Conservation (phyloP, 1,140 invertebrate genomes). For the Bathynomus jamesi region DNA sequence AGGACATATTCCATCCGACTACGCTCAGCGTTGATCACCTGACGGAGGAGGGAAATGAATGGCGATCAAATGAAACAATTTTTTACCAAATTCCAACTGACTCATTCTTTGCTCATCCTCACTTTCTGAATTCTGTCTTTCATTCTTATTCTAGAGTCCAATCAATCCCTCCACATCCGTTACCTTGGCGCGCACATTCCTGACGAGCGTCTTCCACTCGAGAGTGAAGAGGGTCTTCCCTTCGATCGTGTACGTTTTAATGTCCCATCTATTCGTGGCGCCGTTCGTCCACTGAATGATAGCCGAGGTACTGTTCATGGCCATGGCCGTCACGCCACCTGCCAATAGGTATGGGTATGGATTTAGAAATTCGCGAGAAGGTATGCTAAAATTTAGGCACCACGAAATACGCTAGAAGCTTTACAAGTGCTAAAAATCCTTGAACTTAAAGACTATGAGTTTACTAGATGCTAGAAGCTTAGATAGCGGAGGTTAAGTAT, state of each 20-base stretch:
- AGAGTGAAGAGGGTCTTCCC: conserved; percentile 77
- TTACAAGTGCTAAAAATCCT: too few species aligned
- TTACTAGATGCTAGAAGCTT: too few species aligned
- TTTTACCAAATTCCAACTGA: too few species aligned
- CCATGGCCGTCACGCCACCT: conserved; percentile 52
- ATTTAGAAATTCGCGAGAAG: background rate
- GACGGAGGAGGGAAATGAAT: background rate
- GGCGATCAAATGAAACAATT: too few species aligned
- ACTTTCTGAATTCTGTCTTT: too few species aligned
- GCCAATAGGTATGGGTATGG: conserved; percentile 45
- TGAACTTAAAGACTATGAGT: too few species aligned
- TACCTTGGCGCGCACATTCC: conserved; percentile 40
- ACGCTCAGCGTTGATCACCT: conserved; percentile 43
- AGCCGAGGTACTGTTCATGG: conserved; percentile 64
- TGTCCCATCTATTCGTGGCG: conserved; percentile 66
- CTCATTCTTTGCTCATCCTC: too few species aligned
- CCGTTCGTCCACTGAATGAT: conserved; percentile 84
- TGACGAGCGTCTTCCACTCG: conserved; percentile 66
- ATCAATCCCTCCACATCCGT: too few species aligned
- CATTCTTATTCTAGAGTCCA: too few species aligned
- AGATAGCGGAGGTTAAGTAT: too few species aligned
- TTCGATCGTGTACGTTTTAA: conserved; percentile 66
- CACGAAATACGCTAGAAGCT: background rate
- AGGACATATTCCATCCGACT: conserved; percentile 62
- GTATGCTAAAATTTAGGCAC: conserved; percentile 7